These are phyloP conservation scores for Cetoscarus ocellatus DNA, from an alignment of 2,797 vertebrate genomes.

Conservation along the genomic window DNA sequence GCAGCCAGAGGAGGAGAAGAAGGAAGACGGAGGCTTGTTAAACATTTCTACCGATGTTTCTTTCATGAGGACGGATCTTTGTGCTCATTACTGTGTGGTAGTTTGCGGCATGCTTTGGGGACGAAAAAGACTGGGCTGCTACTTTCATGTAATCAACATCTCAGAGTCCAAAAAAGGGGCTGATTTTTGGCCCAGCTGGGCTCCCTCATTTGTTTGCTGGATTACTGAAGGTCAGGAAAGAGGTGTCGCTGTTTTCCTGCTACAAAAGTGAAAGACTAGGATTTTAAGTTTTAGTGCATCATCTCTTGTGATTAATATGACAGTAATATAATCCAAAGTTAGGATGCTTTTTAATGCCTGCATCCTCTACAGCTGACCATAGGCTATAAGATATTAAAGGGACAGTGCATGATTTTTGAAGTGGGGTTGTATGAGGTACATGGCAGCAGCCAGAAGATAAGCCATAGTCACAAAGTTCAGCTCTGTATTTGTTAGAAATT, in stretches of 20 bases:
- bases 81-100: slow-evolving; percentile 39
- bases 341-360: too few species aligned
- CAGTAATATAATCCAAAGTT: too few species aligned
- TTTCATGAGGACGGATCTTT: slow-evolving; percentile 50
- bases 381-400: too few species aligned
- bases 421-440: too few species aligned
- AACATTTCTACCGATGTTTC: slow-evolving; percentile 66
- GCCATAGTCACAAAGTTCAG: too few species aligned
- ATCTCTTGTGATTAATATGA: too few species aligned
- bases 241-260: neutral
- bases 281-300: too few species aligned
- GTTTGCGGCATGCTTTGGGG: slow-evolving; percentile 13
- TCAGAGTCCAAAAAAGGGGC: slow-evolving; percentile 22
- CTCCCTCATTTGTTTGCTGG: slow-evolving; percentile 34
- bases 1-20: slow-evolving; percentile 2
- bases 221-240: slow-evolving; percentile 17
- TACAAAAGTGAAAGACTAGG: neutral
- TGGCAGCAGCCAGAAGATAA: too few species aligned
- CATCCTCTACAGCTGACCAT: too few species aligned
- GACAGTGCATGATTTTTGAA: too few species aligned
- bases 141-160: slow-evolving; percentile 59
- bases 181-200: slow-evolving; percentile 36
- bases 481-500: too few species aligned
- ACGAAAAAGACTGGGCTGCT: slow-evolving; percentile 8
- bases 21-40: slow-evolving; percentile 37